Evolutionary conservation across 2,797 vertebrate species (phyloP).

Genomic region (Jordanella pulchra): DNA sequence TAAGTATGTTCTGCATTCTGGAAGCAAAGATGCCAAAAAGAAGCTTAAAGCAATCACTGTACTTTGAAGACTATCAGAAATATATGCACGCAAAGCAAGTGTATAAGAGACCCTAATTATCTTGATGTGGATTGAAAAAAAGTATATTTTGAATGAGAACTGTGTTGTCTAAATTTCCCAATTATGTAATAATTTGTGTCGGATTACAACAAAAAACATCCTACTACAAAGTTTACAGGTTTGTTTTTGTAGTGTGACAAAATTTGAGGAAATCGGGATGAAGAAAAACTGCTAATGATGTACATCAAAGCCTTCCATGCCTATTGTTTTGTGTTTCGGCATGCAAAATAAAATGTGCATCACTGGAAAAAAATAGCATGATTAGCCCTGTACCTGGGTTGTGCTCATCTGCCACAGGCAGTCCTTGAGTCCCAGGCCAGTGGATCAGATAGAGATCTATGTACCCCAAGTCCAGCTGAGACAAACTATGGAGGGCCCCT

Average conservation of each 20-base stretch:
- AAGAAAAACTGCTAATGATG: neutral
- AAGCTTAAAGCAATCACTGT: too few relatives aligned
- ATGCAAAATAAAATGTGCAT: neutral
- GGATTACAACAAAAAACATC: neutral
- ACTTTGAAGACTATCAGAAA: too few relatives aligned
- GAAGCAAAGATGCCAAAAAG: too few relatives aligned
- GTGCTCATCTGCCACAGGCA: constrained; percentile 66
- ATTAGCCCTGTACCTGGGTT: constrained; percentile 62
- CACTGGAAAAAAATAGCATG: neutral
- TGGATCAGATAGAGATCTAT: constrained; percentile 88
- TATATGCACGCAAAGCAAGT: too few relatives aligned
- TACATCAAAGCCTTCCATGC: too few relatives aligned
- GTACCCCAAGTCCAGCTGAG: constrained; percentile 78
- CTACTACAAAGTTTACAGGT: neutral
- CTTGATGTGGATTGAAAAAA: too few relatives aligned
- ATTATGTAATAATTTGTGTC: neutral
- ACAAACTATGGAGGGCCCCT: constrained; percentile 77
- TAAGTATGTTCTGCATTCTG: too few relatives aligned
- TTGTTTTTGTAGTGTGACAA: neutral
- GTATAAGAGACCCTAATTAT: too few relatives aligned
- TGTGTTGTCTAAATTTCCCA: too few relatives aligned
- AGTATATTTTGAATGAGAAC: too few relatives aligned
- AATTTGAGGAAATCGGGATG: neutral
- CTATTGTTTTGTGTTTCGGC: too few relatives aligned
- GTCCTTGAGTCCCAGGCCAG: constrained; percentile 84